Evolutionary conservation across 1,140 invertebrate species (phyloP).

Genomic region (Charaxes varanes): DNA sequence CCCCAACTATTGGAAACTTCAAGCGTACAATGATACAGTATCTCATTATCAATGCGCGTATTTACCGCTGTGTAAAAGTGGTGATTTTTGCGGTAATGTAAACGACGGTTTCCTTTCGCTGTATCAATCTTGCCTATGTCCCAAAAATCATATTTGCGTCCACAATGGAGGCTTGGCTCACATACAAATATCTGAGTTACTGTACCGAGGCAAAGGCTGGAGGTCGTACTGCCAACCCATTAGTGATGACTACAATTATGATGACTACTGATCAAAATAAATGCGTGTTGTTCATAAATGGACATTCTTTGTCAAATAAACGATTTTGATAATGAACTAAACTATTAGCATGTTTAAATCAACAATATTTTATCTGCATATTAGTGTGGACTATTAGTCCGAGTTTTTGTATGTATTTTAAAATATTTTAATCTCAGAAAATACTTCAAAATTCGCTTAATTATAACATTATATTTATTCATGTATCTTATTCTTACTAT

Average conservation of each 20-base stretch:
- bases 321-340: background rate
- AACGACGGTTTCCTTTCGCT: slow-evolving; percentile 73
- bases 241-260: slow-evolving; percentile 38
- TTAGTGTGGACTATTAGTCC: background rate
- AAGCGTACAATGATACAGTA: slow-evolving; percentile 14
- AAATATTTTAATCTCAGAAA: too few species aligned
- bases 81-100: slow-evolving; percentile 56
- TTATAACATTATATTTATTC: too few species aligned
- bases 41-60: slow-evolving; percentile 37
- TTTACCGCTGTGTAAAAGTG: slow-evolving; percentile 40
- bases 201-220: slow-evolving; percentile 75
- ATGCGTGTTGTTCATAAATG: too few species aligned
- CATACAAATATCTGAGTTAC: slow-evolving; percentile 71
- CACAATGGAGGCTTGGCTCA: slow-evolving; percentile 59
- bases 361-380: slow-evolving; percentile 17
- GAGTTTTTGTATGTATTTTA: too few species aligned
- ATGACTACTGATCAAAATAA: slow-evolving; percentile 40
- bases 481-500: too few species aligned
- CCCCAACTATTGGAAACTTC: slow-evolving; percentile 51
- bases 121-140: slow-evolving; percentile 79
- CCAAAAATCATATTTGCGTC: slow-evolving; percentile 75
- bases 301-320: background rate
- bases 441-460: too few species aligned
- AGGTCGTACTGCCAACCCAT: slow-evolving; percentile 73
- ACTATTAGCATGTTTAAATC: too few species aligned